Conservation (phyloP, 2,113 vertebrate genomes). For the Etheostoma spectabile region DNA sequence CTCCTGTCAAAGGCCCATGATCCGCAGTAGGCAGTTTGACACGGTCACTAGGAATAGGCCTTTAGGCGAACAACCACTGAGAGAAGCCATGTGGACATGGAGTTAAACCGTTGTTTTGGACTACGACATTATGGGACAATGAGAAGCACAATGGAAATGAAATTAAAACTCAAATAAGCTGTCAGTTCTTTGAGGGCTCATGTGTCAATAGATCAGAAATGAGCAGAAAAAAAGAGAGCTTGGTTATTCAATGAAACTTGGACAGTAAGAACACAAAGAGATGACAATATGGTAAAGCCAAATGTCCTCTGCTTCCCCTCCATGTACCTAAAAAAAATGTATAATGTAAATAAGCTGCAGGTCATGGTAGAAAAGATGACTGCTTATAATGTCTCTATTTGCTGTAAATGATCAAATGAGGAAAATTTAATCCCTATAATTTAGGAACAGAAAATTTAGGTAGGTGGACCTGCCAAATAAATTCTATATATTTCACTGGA, state of each 20-base stretch:
- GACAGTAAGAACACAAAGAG: background rate
- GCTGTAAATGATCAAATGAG: background rate
- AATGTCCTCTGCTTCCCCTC: background rate
- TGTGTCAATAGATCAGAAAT: conserved; percentile 7
- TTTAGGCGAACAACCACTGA: conserved; percentile 65
- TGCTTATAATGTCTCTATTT: background rate
- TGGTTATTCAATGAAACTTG: background rate
- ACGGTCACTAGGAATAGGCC: conserved; percentile 74
- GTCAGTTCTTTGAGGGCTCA: background rate
- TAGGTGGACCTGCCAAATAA: background rate
- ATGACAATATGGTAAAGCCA: background rate
- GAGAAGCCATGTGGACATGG: conserved; percentile 53
- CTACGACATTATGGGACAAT: conserved; percentile 14
- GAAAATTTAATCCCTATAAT: background rate
- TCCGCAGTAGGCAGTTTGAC: conserved; percentile 68
- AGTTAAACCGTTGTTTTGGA: conserved; percentile 36
- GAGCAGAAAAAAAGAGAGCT: conserved; percentile 1
- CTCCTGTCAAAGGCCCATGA: conserved; percentile 74
- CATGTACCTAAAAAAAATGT: background rate
- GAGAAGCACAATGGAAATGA: conserved; percentile 17
- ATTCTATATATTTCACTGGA: background rate
- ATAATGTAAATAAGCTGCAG: conserved; percentile 3
- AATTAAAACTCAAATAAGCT: conserved; percentile 33
- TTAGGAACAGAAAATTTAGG: background rate
- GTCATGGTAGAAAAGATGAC: background rate